Conservation (phyloP, 2,113 vertebrate genomes). For the Telmatochromis sp. region DNA sequence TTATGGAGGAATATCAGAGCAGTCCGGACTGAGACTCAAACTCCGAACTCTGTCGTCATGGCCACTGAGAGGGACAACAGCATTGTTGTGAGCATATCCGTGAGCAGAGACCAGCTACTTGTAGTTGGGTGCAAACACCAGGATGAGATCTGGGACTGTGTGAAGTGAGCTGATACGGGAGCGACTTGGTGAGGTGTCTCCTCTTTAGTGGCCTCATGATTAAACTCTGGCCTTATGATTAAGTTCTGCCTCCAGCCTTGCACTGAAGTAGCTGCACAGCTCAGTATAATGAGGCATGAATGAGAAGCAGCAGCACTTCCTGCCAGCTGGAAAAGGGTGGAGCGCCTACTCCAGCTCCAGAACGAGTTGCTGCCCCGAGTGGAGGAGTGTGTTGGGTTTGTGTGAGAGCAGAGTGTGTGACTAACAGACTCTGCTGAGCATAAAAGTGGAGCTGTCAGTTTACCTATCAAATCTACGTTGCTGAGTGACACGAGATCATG, state of each 20-base stretch:
- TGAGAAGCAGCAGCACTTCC: background rate
- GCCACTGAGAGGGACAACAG: conserved; percentile 82
- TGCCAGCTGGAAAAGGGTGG: background rate
- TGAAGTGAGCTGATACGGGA: background rate
- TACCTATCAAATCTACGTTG: background rate
- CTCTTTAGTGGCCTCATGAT: background rate
- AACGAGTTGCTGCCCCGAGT: background rate
- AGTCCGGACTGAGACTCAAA: conserved; percentile 83
- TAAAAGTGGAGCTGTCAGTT: background rate
- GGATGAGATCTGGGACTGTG: conserved; percentile 80
- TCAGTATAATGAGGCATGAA: background rate
- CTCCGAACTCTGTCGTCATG: conserved; percentile 84
- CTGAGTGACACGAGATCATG: background rate
- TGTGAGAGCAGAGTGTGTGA: background rate
- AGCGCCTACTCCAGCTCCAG: background rate
- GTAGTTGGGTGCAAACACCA: conserved; percentile 91
- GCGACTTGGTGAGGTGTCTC: background rate
- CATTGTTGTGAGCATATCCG: conserved; percentile 89
- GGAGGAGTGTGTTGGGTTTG: background rate
- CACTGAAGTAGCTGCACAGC: background rate
- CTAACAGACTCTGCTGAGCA: background rate
- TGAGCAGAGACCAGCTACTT: conserved; percentile 92
- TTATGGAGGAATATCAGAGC: conserved; percentile 12
- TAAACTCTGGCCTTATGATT: background rate
- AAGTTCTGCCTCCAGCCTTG: background rate